Base-by-base conservation (phyloP, 2,113 vertebrate genomes). In the Plotosus lineatus region DNA sequence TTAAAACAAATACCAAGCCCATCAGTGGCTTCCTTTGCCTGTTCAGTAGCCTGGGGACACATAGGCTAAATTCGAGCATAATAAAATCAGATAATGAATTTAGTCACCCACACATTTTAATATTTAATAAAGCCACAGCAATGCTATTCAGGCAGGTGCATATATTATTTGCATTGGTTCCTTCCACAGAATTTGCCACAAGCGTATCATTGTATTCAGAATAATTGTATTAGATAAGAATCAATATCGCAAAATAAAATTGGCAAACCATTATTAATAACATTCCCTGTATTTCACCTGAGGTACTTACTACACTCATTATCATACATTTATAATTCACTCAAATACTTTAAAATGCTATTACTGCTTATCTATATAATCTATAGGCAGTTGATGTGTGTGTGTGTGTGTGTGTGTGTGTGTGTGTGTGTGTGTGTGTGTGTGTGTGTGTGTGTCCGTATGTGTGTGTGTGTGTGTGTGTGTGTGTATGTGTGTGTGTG, bases 61-160 rank as follows among this genome's bases (percentile, higher is more conserved):
- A 28, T 14, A 40, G 21, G 56, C 21, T 53, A 60, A 53, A 51
- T 50, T 86, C 83, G 89, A 65, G 82, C 77, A 82, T 90, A 90
- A 91, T 90, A 87, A 87, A 91, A 86, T 90, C 78, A 68, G 87
- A 88, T 91, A 92, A 93, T 92, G 87, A 92, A 92, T 92, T 89
- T 91, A 87, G 88, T 87, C 87, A 88, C 88, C 85, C 85, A 89
- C 88, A 87, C 87, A 89, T 88, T 91, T 92, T 92, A 81, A 81
- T 81, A 81, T 75, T 92, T 92, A 91, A 92, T 92, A 89, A 66
- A 75, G 72, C 60, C 51, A 65, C 78, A 72, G 6, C 44, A 46
- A 21, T 53, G 56, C 28, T 73, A 90, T 90, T 87, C 84, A 61
- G 82, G 80, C 83, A 85, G 66, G 75, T 21, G 26, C 1, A 48